Evolutionary conservation across 2,797 vertebrate genomes (phyloP).

Genomic region (Tiaroga cobitis): DNA sequence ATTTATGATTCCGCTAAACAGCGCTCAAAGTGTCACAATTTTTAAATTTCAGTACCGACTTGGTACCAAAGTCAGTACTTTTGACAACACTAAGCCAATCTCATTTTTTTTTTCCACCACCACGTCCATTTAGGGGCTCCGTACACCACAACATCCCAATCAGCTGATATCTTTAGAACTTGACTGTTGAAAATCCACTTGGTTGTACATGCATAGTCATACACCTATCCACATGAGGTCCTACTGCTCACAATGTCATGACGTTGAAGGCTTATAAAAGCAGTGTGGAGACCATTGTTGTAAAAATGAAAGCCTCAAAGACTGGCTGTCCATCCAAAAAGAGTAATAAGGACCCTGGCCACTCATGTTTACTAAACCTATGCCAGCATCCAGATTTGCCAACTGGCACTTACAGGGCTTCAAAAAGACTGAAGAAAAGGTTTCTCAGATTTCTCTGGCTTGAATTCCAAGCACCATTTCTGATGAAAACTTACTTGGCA

Average conservation of each 20-base stretch:
- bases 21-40: too few relatives aligned
- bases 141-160: background rate
- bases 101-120: too few relatives aligned
- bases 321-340: background rate
- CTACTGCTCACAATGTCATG: background rate
- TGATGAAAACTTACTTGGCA: slow-evolving; percentile 1
- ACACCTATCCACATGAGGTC: background rate
- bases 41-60: too few relatives aligned
- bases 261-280: background rate
- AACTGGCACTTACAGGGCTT: background rate
- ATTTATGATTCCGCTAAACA: too few relatives aligned
- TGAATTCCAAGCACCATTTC: background rate
- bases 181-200: background rate
- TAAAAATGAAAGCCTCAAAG: background rate
- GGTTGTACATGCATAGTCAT: background rate
- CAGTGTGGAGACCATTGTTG: background rate
- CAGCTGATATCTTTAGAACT: background rate
- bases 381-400: background rate
- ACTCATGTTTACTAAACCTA: background rate
- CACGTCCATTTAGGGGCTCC: too few relatives aligned
- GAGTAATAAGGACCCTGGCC: background rate
- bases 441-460: background rate
- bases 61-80: too few relatives aligned
- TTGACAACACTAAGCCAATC: too few relatives aligned
- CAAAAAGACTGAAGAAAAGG: background rate